Conservation (phyloP, 2,888 invertebrate genomes). For the Ectemnius cavifrons region DNA sequence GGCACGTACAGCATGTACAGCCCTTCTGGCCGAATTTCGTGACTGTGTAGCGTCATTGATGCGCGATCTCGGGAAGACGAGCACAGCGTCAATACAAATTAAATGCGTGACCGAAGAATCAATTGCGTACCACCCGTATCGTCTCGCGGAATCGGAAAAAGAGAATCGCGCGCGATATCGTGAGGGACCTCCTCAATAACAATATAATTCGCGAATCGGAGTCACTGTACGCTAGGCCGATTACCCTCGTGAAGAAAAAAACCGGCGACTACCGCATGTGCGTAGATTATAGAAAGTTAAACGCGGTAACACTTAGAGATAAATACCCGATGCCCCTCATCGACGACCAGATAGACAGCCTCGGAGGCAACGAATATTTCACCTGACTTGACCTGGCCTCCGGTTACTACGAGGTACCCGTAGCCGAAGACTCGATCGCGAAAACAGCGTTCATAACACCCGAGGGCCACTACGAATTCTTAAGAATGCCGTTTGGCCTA, state of each 20-base stretch:
- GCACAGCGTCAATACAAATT: neutral
- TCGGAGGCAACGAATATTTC: neutral
- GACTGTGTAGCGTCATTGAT: constrained; percentile 13
- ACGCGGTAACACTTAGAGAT: constrained; percentile 12
- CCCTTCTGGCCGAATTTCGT: neutral
- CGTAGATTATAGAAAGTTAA: constrained; percentile 1
- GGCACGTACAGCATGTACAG: neutral
- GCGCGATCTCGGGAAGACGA: neutral
- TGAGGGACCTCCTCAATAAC: neutral
- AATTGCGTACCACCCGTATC: neutral
- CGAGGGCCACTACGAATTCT: constrained; percentile 4
- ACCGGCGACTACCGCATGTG: neutral
- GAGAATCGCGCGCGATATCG: neutral
- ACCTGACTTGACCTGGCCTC: constrained; percentile 1
- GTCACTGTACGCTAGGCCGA: constrained; percentile 9
- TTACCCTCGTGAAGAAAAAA: constrained; percentile 20
- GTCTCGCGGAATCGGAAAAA: neutral
- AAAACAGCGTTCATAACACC: constrained; percentile 16
- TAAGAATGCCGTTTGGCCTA: constrained; percentile 9
- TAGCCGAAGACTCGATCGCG: neutral
- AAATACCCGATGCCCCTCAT: constrained; percentile 4
- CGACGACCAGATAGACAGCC: neutral
- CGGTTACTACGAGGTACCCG: constrained; percentile 1
- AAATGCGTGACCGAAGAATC: neutral
- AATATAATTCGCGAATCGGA: constrained; percentile 7